Evolutionary conservation across 2,113 vertebrate species (phyloP).

Genomic region (Semnopithecus entellus): DNA sequence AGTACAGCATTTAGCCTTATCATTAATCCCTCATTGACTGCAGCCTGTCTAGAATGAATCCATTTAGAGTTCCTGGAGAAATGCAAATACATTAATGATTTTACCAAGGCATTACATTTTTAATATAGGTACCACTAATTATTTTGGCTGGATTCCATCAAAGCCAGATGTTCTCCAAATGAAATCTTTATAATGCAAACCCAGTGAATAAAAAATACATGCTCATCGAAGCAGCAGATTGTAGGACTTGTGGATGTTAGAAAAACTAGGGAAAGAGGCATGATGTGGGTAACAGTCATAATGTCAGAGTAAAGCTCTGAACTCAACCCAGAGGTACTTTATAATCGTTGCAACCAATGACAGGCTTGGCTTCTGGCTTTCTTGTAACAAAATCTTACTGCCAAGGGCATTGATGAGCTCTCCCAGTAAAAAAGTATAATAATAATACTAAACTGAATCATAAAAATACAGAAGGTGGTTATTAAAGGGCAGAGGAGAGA

Average conservation of each 20-base stretch:
- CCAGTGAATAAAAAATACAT: not conserved
- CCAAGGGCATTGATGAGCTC: slow-evolving; percentile 52
- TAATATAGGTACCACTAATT: slow-evolving; percentile 28
- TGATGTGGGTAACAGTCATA: not conserved
- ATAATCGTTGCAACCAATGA: slow-evolving; percentile 21
- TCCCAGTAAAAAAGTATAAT: slow-evolving; percentile 62
- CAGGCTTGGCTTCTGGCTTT: slow-evolving; percentile 51
- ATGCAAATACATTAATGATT: slow-evolving; percentile 6
- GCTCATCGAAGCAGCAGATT: not conserved
- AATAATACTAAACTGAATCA: slow-evolving; percentile 68
- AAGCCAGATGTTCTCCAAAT: slow-evolving; percentile 44
- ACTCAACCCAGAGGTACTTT: slow-evolving; percentile 26
- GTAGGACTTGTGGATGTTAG: not conserved
- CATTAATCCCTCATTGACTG: not conserved
- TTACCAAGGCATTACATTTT: slow-evolving; percentile 41
- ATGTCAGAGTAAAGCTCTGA: slow-evolving; percentile 15
- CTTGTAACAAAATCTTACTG: slow-evolving; percentile 64
- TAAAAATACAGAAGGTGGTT: slow-evolving; percentile 61
- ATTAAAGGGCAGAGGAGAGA: slow-evolving; percentile 43
- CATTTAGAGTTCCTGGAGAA: slow-evolving; percentile 18
- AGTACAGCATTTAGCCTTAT: not conserved
- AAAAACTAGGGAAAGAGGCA: slow-evolving; percentile 14
- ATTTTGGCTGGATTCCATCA: slow-evolving; percentile 40
- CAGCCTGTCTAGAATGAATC: not conserved
- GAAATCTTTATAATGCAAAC: slow-evolving; percentile 36